phyloP scores from a whole-genome alignment of 1,140 invertebrate species.

The Ceratina australensis region DNA sequence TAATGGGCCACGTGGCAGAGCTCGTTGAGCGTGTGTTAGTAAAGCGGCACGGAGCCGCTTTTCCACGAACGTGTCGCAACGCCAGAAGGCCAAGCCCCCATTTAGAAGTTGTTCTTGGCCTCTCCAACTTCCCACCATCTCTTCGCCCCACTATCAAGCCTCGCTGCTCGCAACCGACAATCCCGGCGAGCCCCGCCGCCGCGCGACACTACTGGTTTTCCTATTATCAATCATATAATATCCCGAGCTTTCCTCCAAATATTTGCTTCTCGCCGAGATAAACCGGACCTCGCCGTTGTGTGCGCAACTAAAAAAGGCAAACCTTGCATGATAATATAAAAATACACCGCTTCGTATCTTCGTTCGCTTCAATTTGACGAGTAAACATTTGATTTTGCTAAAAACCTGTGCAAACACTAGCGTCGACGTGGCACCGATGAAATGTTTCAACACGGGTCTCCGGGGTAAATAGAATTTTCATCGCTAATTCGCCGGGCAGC shows the following conservation, averaged over 20 bases:
- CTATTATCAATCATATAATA: slow-evolving; percentile 16
- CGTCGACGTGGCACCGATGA: no score
- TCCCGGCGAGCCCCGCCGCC: not conserved
- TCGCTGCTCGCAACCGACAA: slow-evolving; percentile 8
- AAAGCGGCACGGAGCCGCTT: slow-evolving; percentile 73
- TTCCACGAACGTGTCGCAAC: slow-evolving; percentile 76
- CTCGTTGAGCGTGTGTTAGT: slow-evolving; percentile 73
- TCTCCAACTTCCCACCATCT: slow-evolving; percentile 27
- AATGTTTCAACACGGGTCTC: no score
- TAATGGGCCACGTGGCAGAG: slow-evolving; percentile 59
- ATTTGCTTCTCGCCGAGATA: slow-evolving; percentile 13
- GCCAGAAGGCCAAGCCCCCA: slow-evolving; percentile 71
- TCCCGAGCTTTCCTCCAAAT: slow-evolving; percentile 26
- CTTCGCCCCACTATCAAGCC: not conserved
- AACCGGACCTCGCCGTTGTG: not conserved
- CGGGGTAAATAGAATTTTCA: no score
- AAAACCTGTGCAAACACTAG: not conserved
- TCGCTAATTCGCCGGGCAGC: no score
- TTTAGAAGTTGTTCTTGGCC: slow-evolving; percentile 64
- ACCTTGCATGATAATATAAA: not conserved
- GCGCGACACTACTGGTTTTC: slow-evolving; percentile 4
- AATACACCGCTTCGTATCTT: not conserved
- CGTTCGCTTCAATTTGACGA: not conserved
- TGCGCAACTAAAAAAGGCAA: not conserved
- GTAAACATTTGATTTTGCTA: not conserved